A percentile compares a stretch with the other conserved stretches of the same genome.
These are phyloP conservation scores for Galaxea fascicularis DNA, from an alignment of 92 coral and sea anemone genomes.

Conservation along the genomic window DNA sequence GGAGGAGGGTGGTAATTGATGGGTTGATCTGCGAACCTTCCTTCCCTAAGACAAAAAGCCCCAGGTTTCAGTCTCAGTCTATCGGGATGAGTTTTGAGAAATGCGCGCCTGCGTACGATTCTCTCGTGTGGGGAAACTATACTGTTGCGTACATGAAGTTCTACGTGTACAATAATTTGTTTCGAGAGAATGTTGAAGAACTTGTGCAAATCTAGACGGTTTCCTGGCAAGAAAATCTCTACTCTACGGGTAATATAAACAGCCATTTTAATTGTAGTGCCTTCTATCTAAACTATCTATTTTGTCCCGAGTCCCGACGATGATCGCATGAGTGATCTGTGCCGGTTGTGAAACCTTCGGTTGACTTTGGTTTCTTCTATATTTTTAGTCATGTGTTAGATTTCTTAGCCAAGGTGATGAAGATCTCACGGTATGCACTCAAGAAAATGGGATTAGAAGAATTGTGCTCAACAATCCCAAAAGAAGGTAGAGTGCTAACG, in stretches of 20 bases:
- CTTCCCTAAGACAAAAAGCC: too few species aligned
- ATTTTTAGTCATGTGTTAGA: conserved; percentile 10
- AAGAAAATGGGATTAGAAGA: conserved; percentile 88
- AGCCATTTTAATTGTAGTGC: neutral
- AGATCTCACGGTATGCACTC: conserved; percentile 75
- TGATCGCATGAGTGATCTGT: neutral
- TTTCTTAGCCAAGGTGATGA: conserved; percentile 27
- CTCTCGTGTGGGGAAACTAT: neutral
- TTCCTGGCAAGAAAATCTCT: neutral
- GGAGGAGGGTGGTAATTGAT: too few species aligned
- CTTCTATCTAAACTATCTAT: neutral
- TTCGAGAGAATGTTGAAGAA: conserved; percentile 6
- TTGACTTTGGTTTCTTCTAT: neutral
- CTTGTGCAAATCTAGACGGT: conserved; percentile 2
- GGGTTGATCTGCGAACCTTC: too few species aligned
- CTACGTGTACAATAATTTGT: neutral
- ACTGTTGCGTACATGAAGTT: neutral
- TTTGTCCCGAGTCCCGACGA: neutral
- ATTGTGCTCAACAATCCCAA: conserved; percentile 91
- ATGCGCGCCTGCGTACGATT: neutral
- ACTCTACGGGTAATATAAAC: neutral
- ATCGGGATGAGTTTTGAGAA: too few species aligned
- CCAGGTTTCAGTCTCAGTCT: too few species aligned
- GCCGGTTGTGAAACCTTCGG: neutral
- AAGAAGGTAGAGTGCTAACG: conserved; percentile 41